Evolutionary conservation across 1,140 invertebrate genomes (phyloP).

Genomic region (Chionoecetes opilio): DNA sequence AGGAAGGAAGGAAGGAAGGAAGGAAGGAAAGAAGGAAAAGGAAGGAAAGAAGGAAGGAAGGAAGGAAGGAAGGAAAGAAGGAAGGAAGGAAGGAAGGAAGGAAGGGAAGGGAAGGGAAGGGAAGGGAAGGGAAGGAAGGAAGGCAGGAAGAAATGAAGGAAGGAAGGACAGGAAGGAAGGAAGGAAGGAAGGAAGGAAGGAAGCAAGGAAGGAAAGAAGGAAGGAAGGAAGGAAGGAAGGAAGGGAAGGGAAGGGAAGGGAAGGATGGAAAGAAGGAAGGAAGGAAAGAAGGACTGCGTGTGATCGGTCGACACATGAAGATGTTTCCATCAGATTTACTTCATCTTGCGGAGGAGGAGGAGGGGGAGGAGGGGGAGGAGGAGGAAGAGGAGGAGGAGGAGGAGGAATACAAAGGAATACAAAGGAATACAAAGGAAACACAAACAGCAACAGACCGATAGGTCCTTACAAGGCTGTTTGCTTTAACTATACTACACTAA

Average conservation of each 20-base stretch:
- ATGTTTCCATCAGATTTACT: no score
- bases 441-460: no score
- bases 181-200: not conserved
- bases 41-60: no score
- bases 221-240: not conserved
- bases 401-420: no score
- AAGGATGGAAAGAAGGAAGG: not conserved
- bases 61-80: no score
- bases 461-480: no score
- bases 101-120: not conserved
- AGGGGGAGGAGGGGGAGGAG: not conserved
- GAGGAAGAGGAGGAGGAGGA: no score
- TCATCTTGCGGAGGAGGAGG: not conserved
- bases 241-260: not conserved
- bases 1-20: not conserved
- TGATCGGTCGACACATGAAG: not conserved
- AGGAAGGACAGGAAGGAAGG: not conserved
- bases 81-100: not conserved
- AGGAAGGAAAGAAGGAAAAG: not conserved
- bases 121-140: not conserved
- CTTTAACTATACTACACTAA: no score
- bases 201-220: not conserved
- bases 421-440: no score
- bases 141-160: no score
- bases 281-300: not conserved